Evolutionary conservation across 1,140 invertebrate genomes (phyloP), one percentile per base, ranked within the genome.

Genomic region (Leptoteleia sp.): DNA sequence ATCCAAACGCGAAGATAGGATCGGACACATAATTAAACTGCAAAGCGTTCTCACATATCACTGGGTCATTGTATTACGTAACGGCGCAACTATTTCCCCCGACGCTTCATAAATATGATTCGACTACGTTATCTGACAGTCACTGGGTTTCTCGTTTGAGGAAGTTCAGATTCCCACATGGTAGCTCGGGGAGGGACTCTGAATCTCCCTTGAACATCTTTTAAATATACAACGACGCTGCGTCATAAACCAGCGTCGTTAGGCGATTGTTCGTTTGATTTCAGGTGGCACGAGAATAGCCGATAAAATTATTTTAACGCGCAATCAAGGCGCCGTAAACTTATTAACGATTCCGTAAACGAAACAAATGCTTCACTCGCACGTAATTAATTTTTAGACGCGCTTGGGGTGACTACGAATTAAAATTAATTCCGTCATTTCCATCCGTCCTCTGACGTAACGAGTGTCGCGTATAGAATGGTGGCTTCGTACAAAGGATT

Each of bases 41-140:
- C 55, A 68, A 71, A 59, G 43, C 61, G 43, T 78, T 78, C 76
- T 78, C 76, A 78, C 67, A 72, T 78, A 78, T 78, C 76, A 78
- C 68, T 78, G 55, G 76, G 76, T 78, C 68, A 78, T 78, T 78
- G 76, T 78, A 78, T 78, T 72, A 78, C 62, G 76, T 72, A 78
- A 78, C 67, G 65, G 65, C 33, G 59, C 13, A 38, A 48, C 19
- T 67, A 62, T 77, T 71, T 61, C 48, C 73, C 17, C 25, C 8
- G 8, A 50, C 22, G 33, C 33, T 76, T 76, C 54, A 68, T 76
- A 65, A 76, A 76, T 76, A 76, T 61, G 52, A 71, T 77, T 77
- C 61, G 59, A 45, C 65, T 59, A 42, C 11, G 52, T 37, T 17
- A 70, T 38, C 59, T 29, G 45, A 65, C 52, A 77, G 55, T 70